Evolutionary conservation across 2,797 vertebrate species (phyloP).

Genomic region (Pseudopleuronectes americanus): DNA sequence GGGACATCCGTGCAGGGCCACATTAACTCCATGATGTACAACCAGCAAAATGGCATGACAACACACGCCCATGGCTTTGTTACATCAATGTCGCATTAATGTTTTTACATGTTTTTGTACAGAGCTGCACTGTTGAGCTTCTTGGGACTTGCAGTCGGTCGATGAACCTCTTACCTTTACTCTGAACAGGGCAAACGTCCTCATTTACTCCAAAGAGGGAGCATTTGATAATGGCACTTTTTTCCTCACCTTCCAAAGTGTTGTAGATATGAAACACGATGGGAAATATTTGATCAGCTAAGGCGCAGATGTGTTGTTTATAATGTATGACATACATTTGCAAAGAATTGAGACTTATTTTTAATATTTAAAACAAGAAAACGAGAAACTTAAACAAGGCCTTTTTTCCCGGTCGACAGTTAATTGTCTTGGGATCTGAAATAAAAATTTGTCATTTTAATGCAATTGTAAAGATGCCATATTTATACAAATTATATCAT

Average conservation of each 20-base stretch:
- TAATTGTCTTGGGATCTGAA: slow-evolving; percentile 86
- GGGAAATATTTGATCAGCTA: slow-evolving; percentile 79
- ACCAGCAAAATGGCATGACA: slow-evolving; percentile 75
- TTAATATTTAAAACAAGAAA: slow-evolving; percentile 95
- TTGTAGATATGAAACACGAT: slow-evolving; percentile 87
- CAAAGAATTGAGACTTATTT: slow-evolving; percentile 96
- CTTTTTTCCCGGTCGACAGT: slow-evolving; percentile 86
- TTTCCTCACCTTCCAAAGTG: slow-evolving; percentile 80
- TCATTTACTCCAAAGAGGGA: slow-evolving; percentile 61
- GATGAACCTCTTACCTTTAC: slow-evolving; percentile 51
- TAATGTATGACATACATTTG: slow-evolving; percentile 94
- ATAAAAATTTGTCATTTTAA: slow-evolving; percentile 91
- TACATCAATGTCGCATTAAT: slow-evolving; percentile 56
- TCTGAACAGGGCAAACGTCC: slow-evolving; percentile 47
- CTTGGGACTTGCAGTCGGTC: slow-evolving; percentile 47
- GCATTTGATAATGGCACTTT: slow-evolving; percentile 81
- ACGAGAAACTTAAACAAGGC: slow-evolving; percentile 88
- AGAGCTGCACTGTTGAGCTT: slow-evolving; percentile 64
- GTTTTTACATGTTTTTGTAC: slow-evolving; percentile 72
- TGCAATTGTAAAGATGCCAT: slow-evolving; percentile 92
- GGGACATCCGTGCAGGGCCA: slow-evolving; percentile 43
- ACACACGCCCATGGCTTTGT: slow-evolving; percentile 63
- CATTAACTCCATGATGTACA: slow-evolving; percentile 56
- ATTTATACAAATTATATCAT: slow-evolving; percentile 90
- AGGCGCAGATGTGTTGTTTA: slow-evolving; percentile 87